Base-by-base conservation (phyloP, 2,888 invertebrate genomes). In the Brassicogethes aeneus region DNA sequence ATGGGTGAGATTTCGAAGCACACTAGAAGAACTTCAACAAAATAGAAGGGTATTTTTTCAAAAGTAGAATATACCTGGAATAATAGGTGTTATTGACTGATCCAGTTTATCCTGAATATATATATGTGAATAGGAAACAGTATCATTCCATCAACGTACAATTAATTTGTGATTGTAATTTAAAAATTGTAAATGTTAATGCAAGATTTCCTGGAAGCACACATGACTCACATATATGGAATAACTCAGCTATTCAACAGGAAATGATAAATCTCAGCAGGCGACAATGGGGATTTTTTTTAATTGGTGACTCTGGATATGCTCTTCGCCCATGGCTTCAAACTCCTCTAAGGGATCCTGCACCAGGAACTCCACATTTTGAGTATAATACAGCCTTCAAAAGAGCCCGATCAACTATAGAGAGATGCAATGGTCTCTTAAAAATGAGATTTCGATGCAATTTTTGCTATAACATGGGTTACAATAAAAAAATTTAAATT, bases 401-500 rank as follows among this genome's bases (percentile, higher is more conserved):
- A 16, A 36, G 36, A 36, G 36, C 36, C 8, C 36, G 36, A 17
- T 17, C 17, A 13, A 10, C 16, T 5, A 16, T 36, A n/a, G 36
- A 36, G 17, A 36, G 36, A 13, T 36, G 36, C 17, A 36, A 16
- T 36, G 36, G 36, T 15, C 36, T 36, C 10, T 23, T 36, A 2
- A 16, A 36, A 36, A 36, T 36, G 36, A 10, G 36, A 16, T 36
- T 36, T 17, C 15, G 36, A 14, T 16, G 16, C 46, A 42, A 30
- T 15, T 46, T 12, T 16, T 46, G 12, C 33, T 46, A n/a, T n/a
- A n/a, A n/a, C n/a, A n/a, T n/a, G n/a, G n/a, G n/a, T n/a, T n/a
- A n/a, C n/a, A n/a, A n/a, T n/a, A n/a, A n/a, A n/a, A n/a, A n/a
- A n/a, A n/a, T n/a, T n/a, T n/a, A n/a, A n/a, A n/a, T n/a, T n/a